Percentiles rank a stretch among this genome's conserved stretches.
Conservation (phyloP, 2,797 vertebrate genomes). For the Malurus leucopterus region DNA sequence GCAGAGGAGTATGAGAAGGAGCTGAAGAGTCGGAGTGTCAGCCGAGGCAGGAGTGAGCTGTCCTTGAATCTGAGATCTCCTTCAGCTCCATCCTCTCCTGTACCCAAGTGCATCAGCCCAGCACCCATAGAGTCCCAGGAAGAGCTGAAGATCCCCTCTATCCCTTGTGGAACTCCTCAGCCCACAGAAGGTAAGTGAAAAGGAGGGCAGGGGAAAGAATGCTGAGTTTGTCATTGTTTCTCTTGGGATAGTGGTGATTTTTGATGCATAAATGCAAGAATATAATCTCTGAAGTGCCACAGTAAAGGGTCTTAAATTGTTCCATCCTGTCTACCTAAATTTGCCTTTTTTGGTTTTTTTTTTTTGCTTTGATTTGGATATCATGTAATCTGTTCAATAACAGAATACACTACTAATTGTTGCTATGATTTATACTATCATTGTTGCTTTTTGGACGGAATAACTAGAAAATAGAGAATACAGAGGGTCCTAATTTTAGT, state of each 20-base stretch:
- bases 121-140: conserved; percentile 72
- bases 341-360: not conserved
- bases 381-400: not conserved
- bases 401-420: not conserved
- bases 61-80: conserved; percentile 85
- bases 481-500: conserved; percentile 20
- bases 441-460: not conserved
- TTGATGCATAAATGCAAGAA: not conserved
- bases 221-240: not conserved
- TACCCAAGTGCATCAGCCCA: conserved; percentile 70
- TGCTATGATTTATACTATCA: not conserved
- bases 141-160: conserved; percentile 54
- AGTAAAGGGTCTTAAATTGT: not conserved
- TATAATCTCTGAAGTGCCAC: not conserved
- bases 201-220: not conserved
- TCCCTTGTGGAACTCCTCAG: conserved; percentile 50
- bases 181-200: conserved; percentile 74
- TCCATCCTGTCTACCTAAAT: not conserved
- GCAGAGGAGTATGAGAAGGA: conserved; percentile 88
- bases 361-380: not conserved
- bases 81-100: conserved; percentile 66
- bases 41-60: conserved; percentile 86
- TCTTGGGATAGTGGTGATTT: not conserved
- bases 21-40: conserved; percentile 70
- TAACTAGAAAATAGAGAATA: conserved; percentile 9